phyloP scores from a whole-genome alignment of 2,888 invertebrate species.

The Melangyna quadrimaculata region DNA sequence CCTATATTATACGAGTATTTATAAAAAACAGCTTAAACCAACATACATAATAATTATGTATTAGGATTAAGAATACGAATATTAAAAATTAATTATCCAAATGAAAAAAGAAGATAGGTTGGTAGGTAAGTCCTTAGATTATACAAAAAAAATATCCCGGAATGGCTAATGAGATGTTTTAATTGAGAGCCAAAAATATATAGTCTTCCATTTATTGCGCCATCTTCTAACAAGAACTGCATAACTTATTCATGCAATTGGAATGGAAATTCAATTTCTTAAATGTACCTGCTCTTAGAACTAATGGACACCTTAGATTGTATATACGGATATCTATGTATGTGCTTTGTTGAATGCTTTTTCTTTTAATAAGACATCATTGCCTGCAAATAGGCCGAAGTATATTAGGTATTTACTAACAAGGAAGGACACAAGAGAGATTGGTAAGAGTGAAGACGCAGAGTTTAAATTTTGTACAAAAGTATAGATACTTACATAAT shows the following conservation, averaged over 20 bases:
- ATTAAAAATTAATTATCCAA: conserved; percentile 68
- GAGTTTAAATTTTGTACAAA: conserved; percentile 1
- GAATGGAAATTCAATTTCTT: conserved; percentile 63
- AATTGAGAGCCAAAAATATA: conserved; percentile 51
- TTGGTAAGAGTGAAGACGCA: neutral
- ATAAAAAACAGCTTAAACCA: conserved; percentile 19
- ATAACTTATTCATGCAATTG: conserved; percentile 68
- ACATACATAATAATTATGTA: conserved; percentile 22
- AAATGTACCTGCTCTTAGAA: conserved; percentile 39
- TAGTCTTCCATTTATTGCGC: conserved; percentile 11
- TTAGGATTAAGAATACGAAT: conserved; percentile 21
- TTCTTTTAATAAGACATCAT: conserved; percentile 7
- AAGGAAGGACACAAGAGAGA: neutral
- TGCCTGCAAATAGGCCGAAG: neutral
- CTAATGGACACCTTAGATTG: conserved; percentile 52
- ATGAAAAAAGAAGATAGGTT: conserved; percentile 45
- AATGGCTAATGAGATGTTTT: conserved; percentile 66
- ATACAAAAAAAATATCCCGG: conserved; percentile 28
- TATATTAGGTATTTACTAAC: neutral
- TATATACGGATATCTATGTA: neutral
- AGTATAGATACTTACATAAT: too few species aligned
- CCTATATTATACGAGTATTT: neutral
- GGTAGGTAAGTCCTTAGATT: neutral
- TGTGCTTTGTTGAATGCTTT: neutral
- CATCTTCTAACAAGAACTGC: conserved; percentile 50